Evolutionary conservation across 2,113 vertebrate species (phyloP).

Genomic region (Egretta garzetta): DNA sequence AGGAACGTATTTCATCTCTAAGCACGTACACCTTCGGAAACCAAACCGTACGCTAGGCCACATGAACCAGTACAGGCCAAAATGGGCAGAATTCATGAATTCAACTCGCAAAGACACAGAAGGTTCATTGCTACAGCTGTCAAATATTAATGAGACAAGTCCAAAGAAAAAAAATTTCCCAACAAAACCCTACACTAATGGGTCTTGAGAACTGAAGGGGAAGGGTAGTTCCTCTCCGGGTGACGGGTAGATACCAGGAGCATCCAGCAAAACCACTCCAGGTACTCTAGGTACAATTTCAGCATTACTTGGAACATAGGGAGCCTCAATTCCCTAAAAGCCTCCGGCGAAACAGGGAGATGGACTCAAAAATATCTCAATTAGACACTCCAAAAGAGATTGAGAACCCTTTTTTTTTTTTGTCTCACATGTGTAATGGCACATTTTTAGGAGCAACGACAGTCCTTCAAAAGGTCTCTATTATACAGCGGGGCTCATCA

Average conservation of each 20-base stretch:
- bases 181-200: not conserved
- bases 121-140: not conserved
- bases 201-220: not conserved
- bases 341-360: not conserved
- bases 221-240: not conserved
- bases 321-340: not conserved
- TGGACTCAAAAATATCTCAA: not conserved
- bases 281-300: not conserved
- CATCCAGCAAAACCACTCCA: not conserved
- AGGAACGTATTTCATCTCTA: not conserved
- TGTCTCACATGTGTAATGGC: not conserved
- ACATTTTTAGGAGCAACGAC: not conserved
- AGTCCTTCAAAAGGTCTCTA: not conserved
- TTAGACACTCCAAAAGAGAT: not conserved
- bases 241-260: not conserved
- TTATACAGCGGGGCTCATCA: not conserved
- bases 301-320: not conserved
- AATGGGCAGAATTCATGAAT: not conserved
- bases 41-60: fast-evolving
- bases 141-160: not conserved
- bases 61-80: not conserved
- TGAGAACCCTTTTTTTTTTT: not conserved
- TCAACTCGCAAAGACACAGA: not conserved
- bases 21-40: not conserved
- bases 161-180: not conserved